phyloP scores from a whole-genome alignment of 2,113 vertebrate genomes.

The Anolis carolinensis region DNA sequence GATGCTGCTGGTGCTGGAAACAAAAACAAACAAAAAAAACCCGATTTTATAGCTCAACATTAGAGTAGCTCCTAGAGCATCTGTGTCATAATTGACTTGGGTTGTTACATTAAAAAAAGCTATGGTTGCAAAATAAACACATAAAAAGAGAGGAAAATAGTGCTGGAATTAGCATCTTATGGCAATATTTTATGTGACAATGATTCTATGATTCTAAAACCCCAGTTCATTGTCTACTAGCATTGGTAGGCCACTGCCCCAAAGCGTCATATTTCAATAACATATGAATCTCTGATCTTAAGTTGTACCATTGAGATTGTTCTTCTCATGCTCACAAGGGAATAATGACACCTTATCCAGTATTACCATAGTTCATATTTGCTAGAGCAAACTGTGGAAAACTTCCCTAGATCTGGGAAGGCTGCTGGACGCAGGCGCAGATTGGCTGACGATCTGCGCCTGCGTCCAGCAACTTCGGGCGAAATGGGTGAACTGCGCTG shows the following conservation, averaged over 20 bases:
- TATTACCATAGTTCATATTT: not conserved
- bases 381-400: not conserved
- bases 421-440: too few species aligned
- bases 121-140: not conserved
- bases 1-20: constrained; percentile 8
- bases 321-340: not conserved
- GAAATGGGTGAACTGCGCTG: too few species aligned
- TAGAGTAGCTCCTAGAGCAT: constrained; percentile 4
- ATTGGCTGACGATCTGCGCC: too few species aligned
- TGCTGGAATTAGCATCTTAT: not conserved
- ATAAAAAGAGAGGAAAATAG: not conserved
- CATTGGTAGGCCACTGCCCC: not conserved
- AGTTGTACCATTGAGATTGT: not conserved
- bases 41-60: constrained; percentile 22
- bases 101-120: constrained; percentile 11
- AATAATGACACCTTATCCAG: not conserved
- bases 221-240: not conserved
- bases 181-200: not conserved
- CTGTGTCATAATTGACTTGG: constrained; percentile 11
- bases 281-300: not conserved
- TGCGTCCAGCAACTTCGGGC: too few species aligned
- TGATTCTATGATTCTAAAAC: too few species aligned
- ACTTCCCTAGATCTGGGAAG: too few species aligned
- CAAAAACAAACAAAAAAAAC: not conserved
- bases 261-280: not conserved